Conservation (phyloP, 1,140 invertebrate genomes). For the Caenorhabditis brenneri region DNA sequence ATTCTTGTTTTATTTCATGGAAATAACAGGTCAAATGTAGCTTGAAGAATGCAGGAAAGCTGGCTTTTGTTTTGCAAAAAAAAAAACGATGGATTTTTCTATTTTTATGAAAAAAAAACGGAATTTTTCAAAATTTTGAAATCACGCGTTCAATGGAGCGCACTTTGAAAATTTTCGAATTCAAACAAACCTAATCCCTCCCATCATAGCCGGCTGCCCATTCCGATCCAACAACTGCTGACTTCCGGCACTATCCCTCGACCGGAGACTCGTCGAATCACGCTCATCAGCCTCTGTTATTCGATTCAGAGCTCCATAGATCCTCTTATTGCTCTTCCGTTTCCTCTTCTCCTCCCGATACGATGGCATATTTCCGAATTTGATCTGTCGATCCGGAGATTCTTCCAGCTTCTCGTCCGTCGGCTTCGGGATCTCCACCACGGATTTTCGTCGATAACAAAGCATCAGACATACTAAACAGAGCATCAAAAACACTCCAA, state of each 20-base stretch:
- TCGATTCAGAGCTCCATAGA: slow-evolving; percentile 68
- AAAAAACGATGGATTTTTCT: too few species aligned
- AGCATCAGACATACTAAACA: slow-evolving; percentile 66
- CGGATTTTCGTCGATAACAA: slow-evolving; percentile 60
- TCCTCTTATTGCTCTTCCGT: slow-evolving; percentile 68
- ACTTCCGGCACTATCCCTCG: slow-evolving; percentile 47
- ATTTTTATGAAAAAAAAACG: too few species aligned
- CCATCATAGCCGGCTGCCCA: neutral
- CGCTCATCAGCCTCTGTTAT: slow-evolving; percentile 69
- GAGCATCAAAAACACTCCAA: slow-evolving; percentile 64
- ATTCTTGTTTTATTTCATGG: too few species aligned
- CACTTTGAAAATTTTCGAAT: too few species aligned
- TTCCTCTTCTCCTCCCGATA: slow-evolving; percentile 70
- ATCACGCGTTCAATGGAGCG: too few species aligned
- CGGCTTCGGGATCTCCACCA: slow-evolving; percentile 46
- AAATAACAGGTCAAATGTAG: too few species aligned
- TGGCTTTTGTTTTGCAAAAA: too few species aligned
- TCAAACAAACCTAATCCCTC: too few species aligned
- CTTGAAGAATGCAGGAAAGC: too few species aligned
- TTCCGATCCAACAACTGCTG: slow-evolving; percentile 37
- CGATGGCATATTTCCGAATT: slow-evolving; percentile 69
- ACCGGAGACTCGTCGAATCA: slow-evolving; percentile 61
- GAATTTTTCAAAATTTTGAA: too few species aligned
- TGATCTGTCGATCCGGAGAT: slow-evolving; percentile 60
- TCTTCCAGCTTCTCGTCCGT: slow-evolving; percentile 50